Base-by-base conservation (phyloP, 2,888 invertebrate genomes). In the Ennomos fuscantarius region DNA sequence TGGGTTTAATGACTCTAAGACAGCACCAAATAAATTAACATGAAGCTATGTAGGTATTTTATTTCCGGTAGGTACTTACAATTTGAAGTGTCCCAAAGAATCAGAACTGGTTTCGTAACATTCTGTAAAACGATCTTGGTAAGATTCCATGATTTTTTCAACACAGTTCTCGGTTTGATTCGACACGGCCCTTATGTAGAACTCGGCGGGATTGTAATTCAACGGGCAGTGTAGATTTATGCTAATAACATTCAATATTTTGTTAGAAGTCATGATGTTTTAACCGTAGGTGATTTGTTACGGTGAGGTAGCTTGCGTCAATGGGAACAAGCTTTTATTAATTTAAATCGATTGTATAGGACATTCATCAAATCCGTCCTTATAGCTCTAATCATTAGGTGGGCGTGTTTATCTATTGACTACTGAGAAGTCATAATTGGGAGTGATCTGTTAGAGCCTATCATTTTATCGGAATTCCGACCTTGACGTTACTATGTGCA, bases 171-270 rank as follows among this genome's bases (percentile, higher is more conserved):
- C 61, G 31, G 52, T 72, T 33, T 67, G 66, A 51, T 68, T 65
- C 0, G 88, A 90, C n/a, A 92, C 81, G 0, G 81, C 80, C 57
- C 80, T 87, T n/a, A 98, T 94, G 82, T 96, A 96, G 82, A 96
- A 97, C 82, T 98, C 98, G 0, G 97, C 97, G 5, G 96, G 95
- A 81, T 97, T 98, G 86, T 95, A 97, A 65, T 95, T 95, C 13
- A 88, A 77, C 0, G 97, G 97, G 74, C 96, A 95, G 24, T 81
- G 76, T 8, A 95, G 91, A 50, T 94, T 94, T 71, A 95, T 82
- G 65, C 96, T 96, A 77, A 41, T 45, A 52, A 59, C 55, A 49
- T n/a, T 48, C 12, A 37, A 46, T 12, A 47, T 43, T 39, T 33
- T 44, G 32, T 36, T 46, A 52, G 24, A 24, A 24, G 24, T 24